A percentile compares a stretch with the other conserved stretches of the same genome.
phyloP scores from a whole-genome alignment of 2,797 vertebrate species.

The Thamnophis elegans region DNA sequence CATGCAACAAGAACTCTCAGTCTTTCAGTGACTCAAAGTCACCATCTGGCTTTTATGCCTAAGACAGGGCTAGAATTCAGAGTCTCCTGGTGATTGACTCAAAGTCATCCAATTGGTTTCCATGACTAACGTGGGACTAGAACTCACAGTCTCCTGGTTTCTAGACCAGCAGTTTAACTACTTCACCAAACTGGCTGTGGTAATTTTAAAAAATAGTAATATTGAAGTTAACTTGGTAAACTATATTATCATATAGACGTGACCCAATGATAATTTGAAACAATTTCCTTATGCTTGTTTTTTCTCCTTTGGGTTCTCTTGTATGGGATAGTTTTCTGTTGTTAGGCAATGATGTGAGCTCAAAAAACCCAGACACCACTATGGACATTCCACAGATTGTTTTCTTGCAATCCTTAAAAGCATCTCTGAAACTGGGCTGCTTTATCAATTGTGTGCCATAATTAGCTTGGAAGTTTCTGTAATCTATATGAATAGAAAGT shows the following conservation, averaged over 20 bases:
- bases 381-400: background rate
- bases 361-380: background rate
- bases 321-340: background rate
- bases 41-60: no score
- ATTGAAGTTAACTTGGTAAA: background rate
- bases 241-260: background rate
- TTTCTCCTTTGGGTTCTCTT: background rate
- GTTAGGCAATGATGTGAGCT: background rate
- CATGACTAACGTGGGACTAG: no score
- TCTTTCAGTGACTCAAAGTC: no score
- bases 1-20: no score
- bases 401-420: background rate
- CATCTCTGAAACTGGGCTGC: background rate
- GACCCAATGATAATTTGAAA: constrained; percentile 8
- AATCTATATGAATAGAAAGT: background rate
- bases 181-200: background rate
- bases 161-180: background rate
- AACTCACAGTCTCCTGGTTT: background rate
- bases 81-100: no score
- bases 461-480: background rate
- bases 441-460: background rate
- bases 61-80: no score
- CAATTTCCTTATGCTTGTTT: constrained; percentile 15
- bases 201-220: background rate
- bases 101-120: no score